Evolutionary conservation across 2,888 invertebrate species (phyloP), one percentile per base, ranked within the genome.

Genomic region (Lasioglossum zephyrum): DNA sequence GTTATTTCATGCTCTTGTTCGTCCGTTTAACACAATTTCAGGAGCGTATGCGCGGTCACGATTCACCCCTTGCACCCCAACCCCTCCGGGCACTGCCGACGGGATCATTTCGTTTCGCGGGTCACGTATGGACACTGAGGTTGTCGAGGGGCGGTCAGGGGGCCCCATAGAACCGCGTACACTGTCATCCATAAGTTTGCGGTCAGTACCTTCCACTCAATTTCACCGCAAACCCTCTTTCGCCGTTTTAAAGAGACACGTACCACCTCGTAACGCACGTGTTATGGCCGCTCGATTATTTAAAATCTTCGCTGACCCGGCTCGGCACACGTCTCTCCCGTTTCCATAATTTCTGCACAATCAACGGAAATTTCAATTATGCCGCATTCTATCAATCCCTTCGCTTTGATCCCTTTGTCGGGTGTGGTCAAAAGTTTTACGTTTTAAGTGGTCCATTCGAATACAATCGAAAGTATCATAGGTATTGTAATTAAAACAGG

Each of bases 11-110:
- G 88, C 88, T 86, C 84, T 85, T 77, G 75, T 88, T 82, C 76
- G 87, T 9, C 74, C 87, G 78, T 88, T 90, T 86, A 88, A 87
- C 82, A 89, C 76, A 82, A 90, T 90, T 88, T 84, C 83, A 79
- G 81, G 60, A 89, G 53, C 90, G 89, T 90, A 89, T 89, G 90
- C 86, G 80, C 44, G 79, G 84, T 88, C 90, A 90, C 87, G 88
- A 90, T 9, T 82, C 83, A 36, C 47, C 63, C 63, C 26, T 4
- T n/a, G n/a, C 4, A 0, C 26, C 11, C 36, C 31, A n/a, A 0
- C 18, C 66, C 18, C 16, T 63, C 3, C 63, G 16, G 18, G 36
- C 26, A n/a, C 70, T 66, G 72, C 47, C 72, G 31, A 26, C 31
- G 39, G 60, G 49, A 80, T 80, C 73, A 47, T 70, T 78, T 60